Percentiles rank a stretch among this genome's conserved stretches.
phyloP scores from a whole-genome alignment of 2,113 vertebrate species.

The Pluvianellus socialis region DNA sequence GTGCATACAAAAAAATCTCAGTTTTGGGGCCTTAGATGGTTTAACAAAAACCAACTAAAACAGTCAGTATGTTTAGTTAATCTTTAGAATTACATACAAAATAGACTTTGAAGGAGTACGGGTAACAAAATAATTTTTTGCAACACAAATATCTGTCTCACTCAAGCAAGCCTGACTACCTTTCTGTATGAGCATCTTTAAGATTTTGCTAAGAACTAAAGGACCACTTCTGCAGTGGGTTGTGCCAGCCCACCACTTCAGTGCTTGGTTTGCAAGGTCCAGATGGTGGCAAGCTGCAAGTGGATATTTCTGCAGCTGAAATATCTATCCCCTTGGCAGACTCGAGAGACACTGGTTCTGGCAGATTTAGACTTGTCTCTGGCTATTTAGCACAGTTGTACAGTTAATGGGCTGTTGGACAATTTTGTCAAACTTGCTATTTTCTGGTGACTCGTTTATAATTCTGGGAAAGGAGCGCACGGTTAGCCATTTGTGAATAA shows the following conservation, averaged over 20 bases:
- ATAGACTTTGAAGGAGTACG: background rate
- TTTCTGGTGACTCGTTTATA: slow-evolving; percentile 70
- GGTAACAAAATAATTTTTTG: background rate
- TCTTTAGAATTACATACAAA: background rate
- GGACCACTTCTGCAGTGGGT: background rate
- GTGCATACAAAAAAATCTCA: background rate
- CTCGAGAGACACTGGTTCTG: slow-evolving; percentile 12
- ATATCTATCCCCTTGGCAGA: slow-evolving; percentile 18
- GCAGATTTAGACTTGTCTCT: slow-evolving; percentile 59
- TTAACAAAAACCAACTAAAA: background rate
- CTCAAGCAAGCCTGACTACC: background rate
- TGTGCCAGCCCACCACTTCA: background rate
- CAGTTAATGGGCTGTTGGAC: slow-evolving; percentile 66
- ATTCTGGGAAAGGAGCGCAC: slow-evolving; percentile 43
- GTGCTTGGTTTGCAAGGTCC: background rate
- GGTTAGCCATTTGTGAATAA: slow-evolving; percentile 74
- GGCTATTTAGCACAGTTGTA: slow-evolving; percentile 63
- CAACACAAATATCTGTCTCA: background rate
- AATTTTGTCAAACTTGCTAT: slow-evolving; percentile 69
- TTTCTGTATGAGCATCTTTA: background rate
- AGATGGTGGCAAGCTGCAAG: slow-evolving; percentile 45
- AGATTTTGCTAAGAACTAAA: background rate
- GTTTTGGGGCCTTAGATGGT: background rate
- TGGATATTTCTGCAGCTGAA: slow-evolving; percentile 32
- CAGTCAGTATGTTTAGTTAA: background rate